Percentiles rank a stretch among this genome's conserved stretches.
These are phyloP conservation scores for Dasypus novemcinctus DNA, from an alignment of 2,113 vertebrate species.

Conservation along the genomic window DNA sequence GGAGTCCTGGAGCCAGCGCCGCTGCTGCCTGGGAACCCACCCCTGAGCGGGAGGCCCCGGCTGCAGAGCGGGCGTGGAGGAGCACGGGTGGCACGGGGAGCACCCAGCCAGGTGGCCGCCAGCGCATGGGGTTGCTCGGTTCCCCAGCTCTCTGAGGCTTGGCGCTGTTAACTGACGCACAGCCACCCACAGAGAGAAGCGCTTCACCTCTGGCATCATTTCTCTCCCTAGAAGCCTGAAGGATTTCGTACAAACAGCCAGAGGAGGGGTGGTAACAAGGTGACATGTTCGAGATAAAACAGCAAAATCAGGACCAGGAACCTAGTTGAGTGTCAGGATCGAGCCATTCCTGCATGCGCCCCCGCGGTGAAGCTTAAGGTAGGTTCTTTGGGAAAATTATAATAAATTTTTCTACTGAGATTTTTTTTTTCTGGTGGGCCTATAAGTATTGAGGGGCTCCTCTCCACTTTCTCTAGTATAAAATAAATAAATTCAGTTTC, in stretches of 20 bases:
- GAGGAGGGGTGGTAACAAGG: background rate
- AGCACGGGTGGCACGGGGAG: too few species aligned
- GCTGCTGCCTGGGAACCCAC: background rate
- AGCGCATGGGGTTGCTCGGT: background rate
- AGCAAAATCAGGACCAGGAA: background rate
- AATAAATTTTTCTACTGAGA: background rate
- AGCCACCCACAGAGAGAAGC: background rate
- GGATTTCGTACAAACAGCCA: background rate
- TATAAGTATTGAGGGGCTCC: background rate
- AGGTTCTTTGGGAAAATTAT: background rate
- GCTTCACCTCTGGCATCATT: background rate
- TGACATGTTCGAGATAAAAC: background rate
- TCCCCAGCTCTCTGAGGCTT: background rate
- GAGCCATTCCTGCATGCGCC: background rate
- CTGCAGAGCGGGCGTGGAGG: background rate
- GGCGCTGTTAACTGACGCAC: background rate
- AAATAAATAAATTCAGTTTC: conserved; percentile 43
- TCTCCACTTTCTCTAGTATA: background rate
- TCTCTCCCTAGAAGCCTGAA: background rate
- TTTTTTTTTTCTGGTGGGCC: background rate
- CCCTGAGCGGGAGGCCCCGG: too few species aligned
- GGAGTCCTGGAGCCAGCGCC: background rate
- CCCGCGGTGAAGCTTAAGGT: background rate
- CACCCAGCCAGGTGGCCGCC: too few species aligned
- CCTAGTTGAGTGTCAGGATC: background rate